Evolutionary conservation across 2,888 invertebrate species (phyloP), one percentile per base, ranked within the genome.

Genomic region (Drosophila parthenogenetica): DNA sequence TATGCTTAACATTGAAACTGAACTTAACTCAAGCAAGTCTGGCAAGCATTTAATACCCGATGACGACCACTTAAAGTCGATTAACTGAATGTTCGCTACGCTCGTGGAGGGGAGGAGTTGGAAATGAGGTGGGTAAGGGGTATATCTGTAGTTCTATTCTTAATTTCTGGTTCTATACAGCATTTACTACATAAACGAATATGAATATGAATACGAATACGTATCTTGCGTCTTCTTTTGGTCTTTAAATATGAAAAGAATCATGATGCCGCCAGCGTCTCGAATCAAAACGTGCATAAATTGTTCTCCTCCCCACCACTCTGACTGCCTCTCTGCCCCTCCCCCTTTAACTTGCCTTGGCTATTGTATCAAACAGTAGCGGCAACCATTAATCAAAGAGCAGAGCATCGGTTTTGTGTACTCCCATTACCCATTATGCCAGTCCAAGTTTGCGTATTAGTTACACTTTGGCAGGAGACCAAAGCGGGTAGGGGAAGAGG

Each of bases 321-420:
- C 13, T 10, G 32, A 8, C 32, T 22, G 22, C 32, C 17, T 14
- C 16, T 8, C 22, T 17, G 8, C 3, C 5, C 13, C 22, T 13
- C 3, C 16, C 53, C 37, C 19, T 16, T 17, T 11, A 5, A 45
- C 39, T 29, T 40, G 37, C 14, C 25, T 29, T 29, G 46, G 17
- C 61, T 54, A 19, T 58, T 57, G 68, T 77, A 73, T 62, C 71
- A 81, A 83, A 84, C 83, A 81, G 83, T 84, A 86, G 83, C 83
- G 87, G 87, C 77, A 62, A 64, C 62, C 83, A 84, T 84, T 84
- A 84, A 84, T 84, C 83, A 84, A 86, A 84, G 77, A 74, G 81
- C 82, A 69, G 48, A 45, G 55, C 67, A 77, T 57, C 59, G 63
- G 32, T 59, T 55, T 16, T 64, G 60, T 68, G 43, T 76, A 50